Percentiles rank a stretch among this genome's conserved stretches.
Conservation (phyloP, 1,140 invertebrate genomes). For the Palaemon carinicauda region DNA sequence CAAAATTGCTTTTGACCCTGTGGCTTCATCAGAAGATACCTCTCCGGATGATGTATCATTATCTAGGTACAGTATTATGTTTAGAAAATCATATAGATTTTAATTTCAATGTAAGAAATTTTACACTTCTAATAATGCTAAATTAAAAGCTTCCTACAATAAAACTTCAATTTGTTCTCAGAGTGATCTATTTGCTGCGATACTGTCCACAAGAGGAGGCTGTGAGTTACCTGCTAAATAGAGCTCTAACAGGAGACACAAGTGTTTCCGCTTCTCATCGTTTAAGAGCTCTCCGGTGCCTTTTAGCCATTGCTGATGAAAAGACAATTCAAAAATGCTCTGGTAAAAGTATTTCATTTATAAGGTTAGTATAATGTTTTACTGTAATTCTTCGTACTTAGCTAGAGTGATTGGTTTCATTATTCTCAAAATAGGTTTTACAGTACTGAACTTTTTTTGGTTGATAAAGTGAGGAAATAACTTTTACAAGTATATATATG, state of each 20-base stretch:
- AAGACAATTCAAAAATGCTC: constrained; percentile 31
- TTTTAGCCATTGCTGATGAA: constrained; percentile 53
- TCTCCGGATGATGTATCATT: constrained; percentile 15
- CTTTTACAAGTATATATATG: background rate
- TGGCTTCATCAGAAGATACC: background rate
- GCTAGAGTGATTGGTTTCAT: too few species aligned
- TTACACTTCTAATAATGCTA: background rate
- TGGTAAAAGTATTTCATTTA: constrained; percentile 8
- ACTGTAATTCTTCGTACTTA: background rate
- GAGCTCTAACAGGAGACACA: constrained; percentile 37
- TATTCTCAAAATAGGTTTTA: too few species aligned
- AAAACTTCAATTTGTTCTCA: background rate
- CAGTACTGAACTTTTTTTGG: background rate
- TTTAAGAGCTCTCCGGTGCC: constrained; percentile 44
- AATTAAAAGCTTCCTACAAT: background rate
- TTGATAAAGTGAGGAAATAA: background rate
- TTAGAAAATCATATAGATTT: background rate
- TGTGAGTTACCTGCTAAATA: constrained; percentile 46
- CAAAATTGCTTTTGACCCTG: constrained; percentile 39
- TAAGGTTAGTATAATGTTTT: constrained; percentile 14
- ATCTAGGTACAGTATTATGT: constrained; percentile 10
- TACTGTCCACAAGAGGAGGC: constrained; percentile 48
- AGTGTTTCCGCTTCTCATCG: constrained; percentile 28
- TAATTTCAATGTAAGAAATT: background rate
- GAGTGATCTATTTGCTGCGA: constrained; percentile 42